A percentile compares a stretch with the other conserved stretches of the same genome.
Conservation (phyloP, 2,888 invertebrate species). For the Odontomyia ornata region DNA sequence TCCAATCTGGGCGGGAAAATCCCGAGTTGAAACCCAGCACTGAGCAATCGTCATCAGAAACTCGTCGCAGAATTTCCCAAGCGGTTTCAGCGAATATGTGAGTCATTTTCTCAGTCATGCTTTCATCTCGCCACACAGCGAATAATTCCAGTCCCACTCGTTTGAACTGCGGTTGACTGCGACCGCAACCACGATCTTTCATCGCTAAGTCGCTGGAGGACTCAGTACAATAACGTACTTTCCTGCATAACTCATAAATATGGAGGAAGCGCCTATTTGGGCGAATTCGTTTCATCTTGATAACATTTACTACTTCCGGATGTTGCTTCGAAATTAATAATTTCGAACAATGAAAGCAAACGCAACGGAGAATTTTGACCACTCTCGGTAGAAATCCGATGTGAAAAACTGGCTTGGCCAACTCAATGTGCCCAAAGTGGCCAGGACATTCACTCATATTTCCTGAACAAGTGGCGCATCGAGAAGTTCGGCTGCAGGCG, state of each 20-base stretch:
- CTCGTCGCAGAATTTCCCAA: conserved; percentile 95
- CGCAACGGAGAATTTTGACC: conserved; percentile 96
- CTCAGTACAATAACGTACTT: conserved; percentile 97
- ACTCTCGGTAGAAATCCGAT: conserved; percentile 97
- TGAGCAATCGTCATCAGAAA: conserved; percentile 95
- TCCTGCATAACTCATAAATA: conserved; percentile 97
- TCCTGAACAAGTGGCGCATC: conserved; percentile 96
- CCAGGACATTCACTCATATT: conserved; percentile 99
- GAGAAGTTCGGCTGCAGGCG: conserved; percentile 90
- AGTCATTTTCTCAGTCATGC: conserved; percentile 96
- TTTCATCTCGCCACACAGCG: conserved; percentile 99
- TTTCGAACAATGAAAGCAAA: conserved; percentile 99
- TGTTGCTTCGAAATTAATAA: conserved; percentile 92
- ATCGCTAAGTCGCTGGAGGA: conserved; percentile 67
- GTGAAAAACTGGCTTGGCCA: conserved; percentile 98
- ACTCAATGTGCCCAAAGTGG: conserved; percentile 98
- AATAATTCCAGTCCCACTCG: conserved; percentile 90
- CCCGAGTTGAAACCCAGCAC: conserved; percentile 96
- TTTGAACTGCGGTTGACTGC: conserved; percentile 94
- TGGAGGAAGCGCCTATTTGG: conserved; percentile 76
- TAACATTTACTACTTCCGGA: conserved; percentile 56
- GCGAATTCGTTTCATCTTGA: too few relatives aligned
- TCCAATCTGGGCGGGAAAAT: conserved; percentile 98
- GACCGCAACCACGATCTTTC: conserved; percentile 93
- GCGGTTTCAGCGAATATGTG: conserved; percentile 93